Evolutionary conservation across 2,888 invertebrate genomes (phyloP), one percentile per base, ranked within the genome.

Genomic region (Apotomis capreana): DNA sequence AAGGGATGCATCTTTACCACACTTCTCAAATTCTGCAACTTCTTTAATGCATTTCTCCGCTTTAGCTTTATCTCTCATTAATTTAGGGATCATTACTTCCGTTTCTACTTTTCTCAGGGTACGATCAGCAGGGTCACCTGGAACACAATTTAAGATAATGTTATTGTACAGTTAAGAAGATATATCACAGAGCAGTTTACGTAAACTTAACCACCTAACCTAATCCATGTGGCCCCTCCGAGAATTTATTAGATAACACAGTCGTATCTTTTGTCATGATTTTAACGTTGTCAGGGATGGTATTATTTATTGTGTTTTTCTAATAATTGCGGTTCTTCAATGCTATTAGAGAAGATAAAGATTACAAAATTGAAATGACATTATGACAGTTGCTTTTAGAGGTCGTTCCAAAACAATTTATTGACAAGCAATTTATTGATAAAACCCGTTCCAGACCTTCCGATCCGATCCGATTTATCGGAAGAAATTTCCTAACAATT

Each of bases 71-170:
- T 97, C 97, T 77, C 98, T 94, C 94, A 99, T 96, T 81, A 96
- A 95, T 88, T 98, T 97, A 0, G 98, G 97, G 84, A 99, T 96
- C 77, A 98, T 85, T 15, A 99, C 96, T 83, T 98, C 97, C 26
- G 89, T 90, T 90, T 99, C 99, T 3, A 99, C 97, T 94, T 95
- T 97, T 78, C 99, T 94, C 67, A 99, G 88, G n/a, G 93, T 92
- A 81, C 84, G 94, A 86, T 99, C 98, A 78, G 97, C 92, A 1
- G 98, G 98, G 91, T 98, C 97, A 74, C 98, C 98, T 97, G 83
- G 69, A 90, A 87, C 74, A 76, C 73, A 70, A 46, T 6, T 3
- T 40, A 12, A 55, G 49, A 49, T 49, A 49, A 26, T 26, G 26
- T 26, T 2, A 26, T 26, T 26, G 26, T 40, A 6, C 37, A 64